A percentile compares a stretch with the other conserved stretches of the same genome.
These are phyloP conservation scores for Trichogramma dendrolimi DNA, from an alignment of 2,888 invertebrate genomes.

Conservation along the genomic window DNA sequence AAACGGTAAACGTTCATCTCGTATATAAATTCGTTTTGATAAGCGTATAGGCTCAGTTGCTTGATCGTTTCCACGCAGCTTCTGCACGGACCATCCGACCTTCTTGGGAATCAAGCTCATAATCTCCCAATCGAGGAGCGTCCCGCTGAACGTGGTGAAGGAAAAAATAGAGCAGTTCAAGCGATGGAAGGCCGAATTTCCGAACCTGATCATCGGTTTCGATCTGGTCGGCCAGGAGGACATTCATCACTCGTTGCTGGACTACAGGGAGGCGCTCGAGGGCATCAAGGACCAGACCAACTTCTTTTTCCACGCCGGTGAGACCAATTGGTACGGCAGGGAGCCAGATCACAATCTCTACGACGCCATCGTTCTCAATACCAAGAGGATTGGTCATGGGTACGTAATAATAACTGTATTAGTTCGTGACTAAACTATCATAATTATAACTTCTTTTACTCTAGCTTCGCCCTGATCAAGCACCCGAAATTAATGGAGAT, in stretches of 20 bases:
- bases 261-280: constrained; percentile 58
- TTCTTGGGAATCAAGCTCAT: constrained; percentile 68
- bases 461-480: constrained; percentile 60
- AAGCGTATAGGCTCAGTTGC: neutral
- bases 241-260: constrained; percentile 60
- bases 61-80: constrained; percentile 44
- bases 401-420: constrained; percentile 41
- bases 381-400: constrained; percentile 74
- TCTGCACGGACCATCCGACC: constrained; percentile 59
- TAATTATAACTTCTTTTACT: neutral
- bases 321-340: constrained; percentile 71
- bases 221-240: constrained; percentile 81
- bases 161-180: neutral
- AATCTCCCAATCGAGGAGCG: constrained; percentile 60
- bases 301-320: constrained; percentile 80
- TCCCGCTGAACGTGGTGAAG: neutral
- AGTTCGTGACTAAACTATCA: neutral
- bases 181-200: neutral
- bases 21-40: constrained; percentile 47
- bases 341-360: constrained; percentile 68
- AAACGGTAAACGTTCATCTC: constrained; percentile 58
- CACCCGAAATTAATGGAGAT: constrained; percentile 65
- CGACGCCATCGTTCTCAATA: constrained; percentile 71
- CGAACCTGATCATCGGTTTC: constrained; percentile 59
- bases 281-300: constrained; percentile 50